Evolutionary conservation across 2,113 vertebrate genomes (phyloP).

Genomic region (Condylura cristata): DNA sequence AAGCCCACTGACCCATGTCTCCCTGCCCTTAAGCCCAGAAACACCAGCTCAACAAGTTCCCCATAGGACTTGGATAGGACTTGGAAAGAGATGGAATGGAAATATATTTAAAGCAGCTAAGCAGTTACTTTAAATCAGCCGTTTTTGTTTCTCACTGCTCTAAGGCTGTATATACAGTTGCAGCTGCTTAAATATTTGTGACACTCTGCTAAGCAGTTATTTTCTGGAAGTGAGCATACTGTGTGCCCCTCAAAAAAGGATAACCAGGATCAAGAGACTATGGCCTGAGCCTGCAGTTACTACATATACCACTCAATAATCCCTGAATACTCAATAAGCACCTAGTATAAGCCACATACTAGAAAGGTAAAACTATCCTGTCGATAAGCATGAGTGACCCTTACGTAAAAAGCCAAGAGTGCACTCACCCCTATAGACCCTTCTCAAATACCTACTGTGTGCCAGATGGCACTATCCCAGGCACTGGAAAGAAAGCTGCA

Average conservation of each 20-base stretch:
- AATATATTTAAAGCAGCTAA: neutral
- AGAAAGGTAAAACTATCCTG: neutral
- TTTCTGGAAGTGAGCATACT: neutral
- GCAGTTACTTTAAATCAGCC: neutral
- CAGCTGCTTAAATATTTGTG: neutral
- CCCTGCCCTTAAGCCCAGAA: slow-evolving; percentile 34
- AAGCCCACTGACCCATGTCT: neutral
- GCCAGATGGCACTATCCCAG: neutral
- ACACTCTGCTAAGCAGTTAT: neutral
- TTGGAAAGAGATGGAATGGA: neutral
- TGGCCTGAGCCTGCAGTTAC: neutral
- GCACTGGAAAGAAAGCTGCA: neutral
- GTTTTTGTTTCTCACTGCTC: neutral
- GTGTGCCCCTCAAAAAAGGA: neutral
- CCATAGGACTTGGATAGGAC: neutral
- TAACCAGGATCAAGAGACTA: neutral
- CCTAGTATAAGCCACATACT: neutral
- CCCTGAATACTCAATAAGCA: neutral
- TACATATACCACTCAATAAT: neutral
- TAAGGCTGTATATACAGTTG: neutral
- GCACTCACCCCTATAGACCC: neutral
- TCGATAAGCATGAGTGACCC: neutral
- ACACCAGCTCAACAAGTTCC: slow-evolving; percentile 60
- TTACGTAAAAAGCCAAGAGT: neutral
- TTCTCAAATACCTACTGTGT: neutral